Percentiles rank a stretch among this genome's conserved stretches.
phyloP scores from a whole-genome alignment of 2,797 vertebrate genomes.

The Momotus momota region DNA sequence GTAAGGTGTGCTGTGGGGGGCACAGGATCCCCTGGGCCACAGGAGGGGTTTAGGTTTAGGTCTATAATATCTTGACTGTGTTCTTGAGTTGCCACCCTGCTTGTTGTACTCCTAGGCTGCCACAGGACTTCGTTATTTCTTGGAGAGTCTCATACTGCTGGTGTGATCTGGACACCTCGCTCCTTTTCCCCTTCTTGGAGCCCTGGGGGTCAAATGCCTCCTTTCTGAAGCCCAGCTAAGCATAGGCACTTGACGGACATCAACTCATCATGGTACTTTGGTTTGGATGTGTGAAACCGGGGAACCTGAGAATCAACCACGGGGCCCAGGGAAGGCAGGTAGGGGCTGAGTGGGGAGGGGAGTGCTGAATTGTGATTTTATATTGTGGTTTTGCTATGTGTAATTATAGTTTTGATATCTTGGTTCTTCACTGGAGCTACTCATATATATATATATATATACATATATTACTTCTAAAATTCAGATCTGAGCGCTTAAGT shows the following conservation, averaged over 20 bases:
- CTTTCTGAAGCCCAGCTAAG: not conserved
- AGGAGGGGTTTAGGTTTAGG: not conserved
- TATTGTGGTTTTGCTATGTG: not conserved
- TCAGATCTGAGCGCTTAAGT: not conserved
- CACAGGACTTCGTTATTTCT: not conserved
- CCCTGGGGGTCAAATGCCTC: not conserved
- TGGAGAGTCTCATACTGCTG: not conserved
- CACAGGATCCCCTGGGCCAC: not conserved
- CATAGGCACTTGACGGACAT: fast-evolving
- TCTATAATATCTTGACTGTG: not conserved
- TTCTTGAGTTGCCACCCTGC: not conserved
- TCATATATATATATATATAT: too few relatives aligned
- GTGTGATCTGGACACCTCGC: not conserved
- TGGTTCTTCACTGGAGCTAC: not conserved
- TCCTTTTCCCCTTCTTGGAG: not conserved
- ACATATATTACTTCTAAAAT: not conserved
- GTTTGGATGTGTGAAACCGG: not conserved
- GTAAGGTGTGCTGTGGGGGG: not conserved
- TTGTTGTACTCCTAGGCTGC: not conserved
- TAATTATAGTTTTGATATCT: not conserved
- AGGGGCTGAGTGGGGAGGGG: not conserved
- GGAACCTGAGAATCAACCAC: not conserved
- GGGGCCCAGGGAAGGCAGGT: not conserved
- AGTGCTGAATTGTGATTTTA: not conserved
- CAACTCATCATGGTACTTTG: not conserved